Evolutionary conservation across 2,113 vertebrate genomes (phyloP).

Genomic region (Pitta sordida): DNA sequence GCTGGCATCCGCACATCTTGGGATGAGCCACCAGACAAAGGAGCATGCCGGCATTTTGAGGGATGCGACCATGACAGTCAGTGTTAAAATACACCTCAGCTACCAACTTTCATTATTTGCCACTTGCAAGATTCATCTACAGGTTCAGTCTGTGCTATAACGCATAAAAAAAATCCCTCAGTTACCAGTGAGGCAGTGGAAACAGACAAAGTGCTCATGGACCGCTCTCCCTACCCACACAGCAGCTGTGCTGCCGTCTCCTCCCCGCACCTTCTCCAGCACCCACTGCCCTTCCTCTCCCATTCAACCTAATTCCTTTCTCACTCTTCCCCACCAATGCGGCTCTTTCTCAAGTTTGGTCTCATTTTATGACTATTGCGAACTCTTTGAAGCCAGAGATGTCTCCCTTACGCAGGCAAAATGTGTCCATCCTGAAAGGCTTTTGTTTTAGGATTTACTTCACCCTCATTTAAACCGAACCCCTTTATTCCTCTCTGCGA

Average conservation of each 20-base stretch:
- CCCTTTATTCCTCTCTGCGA: not conserved
- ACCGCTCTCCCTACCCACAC: not conserved
- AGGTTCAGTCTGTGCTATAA: not conserved
- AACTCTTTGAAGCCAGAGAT: not conserved
- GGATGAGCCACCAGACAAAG: slow-evolving; percentile 49
- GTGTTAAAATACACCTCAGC: not conserved
- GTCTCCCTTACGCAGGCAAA: not conserved
- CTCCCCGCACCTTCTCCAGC: not conserved
- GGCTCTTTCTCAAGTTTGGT: not conserved
- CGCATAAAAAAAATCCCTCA: rapidly evolving
- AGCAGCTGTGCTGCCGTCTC: not conserved
- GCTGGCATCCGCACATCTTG: slow-evolving; percentile 3
- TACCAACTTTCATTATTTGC: not conserved
- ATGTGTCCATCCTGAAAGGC: not conserved
- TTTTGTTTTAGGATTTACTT: not conserved
- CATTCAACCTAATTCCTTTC: not conserved
- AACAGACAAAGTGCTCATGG: not conserved
- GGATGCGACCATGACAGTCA: slow-evolving; percentile 4
- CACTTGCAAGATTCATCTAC: not conserved
- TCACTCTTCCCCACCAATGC: not conserved
- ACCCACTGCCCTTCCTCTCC: not conserved
- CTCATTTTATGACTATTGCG: not conserved
- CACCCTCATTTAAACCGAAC: rapidly evolving
- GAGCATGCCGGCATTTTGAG: slow-evolving; percentile 47
- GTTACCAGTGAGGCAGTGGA: rapidly evolving